Conservation (phyloP, 2,797 vertebrate genomes). For the Sternarchorhynchus goeldii region DNA sequence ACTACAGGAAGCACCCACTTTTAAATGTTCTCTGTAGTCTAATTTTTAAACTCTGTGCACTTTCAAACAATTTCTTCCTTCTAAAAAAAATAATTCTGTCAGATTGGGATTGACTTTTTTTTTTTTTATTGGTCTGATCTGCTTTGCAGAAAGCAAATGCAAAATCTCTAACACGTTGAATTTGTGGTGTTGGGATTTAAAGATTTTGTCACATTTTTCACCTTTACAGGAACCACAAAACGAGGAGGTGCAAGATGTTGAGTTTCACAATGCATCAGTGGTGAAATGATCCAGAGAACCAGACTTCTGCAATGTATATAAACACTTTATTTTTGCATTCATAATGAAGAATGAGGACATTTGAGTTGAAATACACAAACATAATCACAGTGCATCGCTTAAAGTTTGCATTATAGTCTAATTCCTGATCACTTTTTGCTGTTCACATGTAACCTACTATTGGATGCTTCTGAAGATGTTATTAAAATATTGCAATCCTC, state of each 20-base stretch:
- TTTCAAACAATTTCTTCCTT: no score
- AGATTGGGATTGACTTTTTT: no score
- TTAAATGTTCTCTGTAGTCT: no score
- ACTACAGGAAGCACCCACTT: no score
- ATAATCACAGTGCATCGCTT: not conserved
- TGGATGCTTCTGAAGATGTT: conserved; percentile 13
- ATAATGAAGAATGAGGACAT: not conserved
- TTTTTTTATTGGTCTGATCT: no score
- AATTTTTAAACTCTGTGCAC: no score
- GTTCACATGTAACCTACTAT: not conserved
- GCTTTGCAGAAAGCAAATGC: not conserved
- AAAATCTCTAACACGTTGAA: not conserved
- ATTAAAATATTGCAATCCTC: conserved; percentile 16
- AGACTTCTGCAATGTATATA: conserved; percentile 7
- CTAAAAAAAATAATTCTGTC: no score
- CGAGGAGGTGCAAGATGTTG: conserved; percentile 55
- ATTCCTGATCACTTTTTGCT: not conserved
- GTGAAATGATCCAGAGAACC: not conserved
- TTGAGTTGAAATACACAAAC: not conserved
- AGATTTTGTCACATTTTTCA: not conserved
- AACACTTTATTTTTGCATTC: conserved; percentile 28
- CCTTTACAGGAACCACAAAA: conserved; percentile 62
- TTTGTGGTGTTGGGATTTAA: not conserved
- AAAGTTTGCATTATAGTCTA: not conserved
- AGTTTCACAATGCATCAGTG: conserved; percentile 54